Evolutionary conservation across 2,888 invertebrate species (phyloP), one percentile per base, ranked within the genome.

Genomic region (Hypsopygia costalis): DNA sequence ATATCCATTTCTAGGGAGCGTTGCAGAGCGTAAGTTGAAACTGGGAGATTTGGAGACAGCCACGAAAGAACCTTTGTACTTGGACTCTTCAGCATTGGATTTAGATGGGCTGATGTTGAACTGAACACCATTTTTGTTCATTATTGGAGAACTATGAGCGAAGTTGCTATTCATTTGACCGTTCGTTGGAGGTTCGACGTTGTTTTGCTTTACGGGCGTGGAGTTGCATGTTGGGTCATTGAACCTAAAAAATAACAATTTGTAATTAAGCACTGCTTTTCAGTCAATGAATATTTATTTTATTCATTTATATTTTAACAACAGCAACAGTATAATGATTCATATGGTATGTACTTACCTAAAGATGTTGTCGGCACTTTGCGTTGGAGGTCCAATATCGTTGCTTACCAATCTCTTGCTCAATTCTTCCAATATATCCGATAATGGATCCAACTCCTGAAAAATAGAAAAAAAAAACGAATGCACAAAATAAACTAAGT

Each of bases 1-100:
- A 51, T 88, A 93, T 21, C 92, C 92, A 55, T 94, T 94, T 44
- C 94, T 90, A 0, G 95, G 94, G 36, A 94, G 72, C 1, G 95
- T 95, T 11, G 93, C 93, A 0, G 94, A 93, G 29, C 94, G 75
- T 28, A 86, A 58, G 41, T 86, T 83, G 57, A 89, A 86, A 52
- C 81, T 89, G 34, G 89, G 89, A 3, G 89, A 89, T 57, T 89
- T 89, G 1, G 82, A 65, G 12, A 85, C 80, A 7, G 69, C 67
- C 4, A 73, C 75, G 40, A 78, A 88, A 0, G 77, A 64, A 25
- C 71, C 77, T 58, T 85, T 86, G 65, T 72, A 81, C 52, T 85
- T 86, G 9, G 81, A 74, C 9, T 88, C 88, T 43, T 88, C 85
- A 5, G 74, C 81, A 49, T 82, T 86, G 1, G 85, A 81, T 53